Evolutionary conservation across 1,140 invertebrate species (phyloP), one percentile per base, ranked within the genome.

Genomic region (Mycetomoellerius zeteki): DNA sequence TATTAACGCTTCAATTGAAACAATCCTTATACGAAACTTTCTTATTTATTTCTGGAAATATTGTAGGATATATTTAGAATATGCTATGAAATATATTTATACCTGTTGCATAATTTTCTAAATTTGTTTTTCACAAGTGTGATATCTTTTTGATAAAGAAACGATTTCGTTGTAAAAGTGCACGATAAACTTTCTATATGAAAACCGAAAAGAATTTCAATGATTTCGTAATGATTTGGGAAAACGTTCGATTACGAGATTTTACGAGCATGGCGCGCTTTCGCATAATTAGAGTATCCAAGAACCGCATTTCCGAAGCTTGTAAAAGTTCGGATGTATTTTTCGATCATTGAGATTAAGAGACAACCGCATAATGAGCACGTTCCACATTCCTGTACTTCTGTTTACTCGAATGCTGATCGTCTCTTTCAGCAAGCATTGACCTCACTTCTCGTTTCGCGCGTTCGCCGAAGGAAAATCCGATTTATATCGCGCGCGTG

Each of bases 381-480:
- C 69, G 80, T 24, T 75, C 69, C 24, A 84, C 54, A 84, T 84
- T 30, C 37, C 43, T 72, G 67, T 19, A 71, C 24, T 43, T 60
- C 54, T 82, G 37, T 82, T 82, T 82, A 73, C 80, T 58, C 47
- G 21, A 62, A 77, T 10, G 10, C 7, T n/a, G 67, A 82, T 30
- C 52, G 67, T 60, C n/a, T 58, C 73, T 33, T 33, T 33, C 14
- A 73, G 80, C 80, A 73, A 72, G 52, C 80, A 27, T 81, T 71
- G 80, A 73, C 80, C 80, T 72, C 67, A 69, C 80, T 73, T 73
- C 80, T 72, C 33, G 80, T 82, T 82, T 82, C 80, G 24, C 33
- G 80, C 80, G 56, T 82, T 50, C 65, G 33, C 52, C 19, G 21
- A 82, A 82, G 80, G 67, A 27, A 82, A 82, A 72, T 14, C 47